Conservation (phyloP, 2,888 invertebrate genomes). For the Agrilus biguttatus region DNA sequence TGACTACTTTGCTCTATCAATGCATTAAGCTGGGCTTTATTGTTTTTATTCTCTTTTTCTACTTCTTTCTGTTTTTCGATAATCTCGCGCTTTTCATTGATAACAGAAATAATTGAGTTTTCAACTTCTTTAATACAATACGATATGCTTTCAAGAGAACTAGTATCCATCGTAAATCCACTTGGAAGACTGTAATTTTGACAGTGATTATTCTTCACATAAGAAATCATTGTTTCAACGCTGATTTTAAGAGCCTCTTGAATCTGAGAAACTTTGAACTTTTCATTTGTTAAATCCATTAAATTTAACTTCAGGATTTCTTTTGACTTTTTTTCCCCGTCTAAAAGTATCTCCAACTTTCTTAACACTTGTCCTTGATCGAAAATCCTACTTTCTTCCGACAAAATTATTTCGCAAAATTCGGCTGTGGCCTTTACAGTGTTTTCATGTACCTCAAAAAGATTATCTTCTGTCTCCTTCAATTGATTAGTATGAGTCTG, state of each 20-base stretch:
- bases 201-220: too few species aligned
- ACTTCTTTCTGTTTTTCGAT: conserved; percentile 9
- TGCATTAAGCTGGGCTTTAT: conserved; percentile 16
- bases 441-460: conserved; percentile 17
- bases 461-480: conserved; percentile 19
- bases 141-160: too few species aligned
- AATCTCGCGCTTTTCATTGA: conserved; percentile 6
- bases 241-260: conserved; percentile 1
- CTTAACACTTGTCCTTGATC: conserved; percentile 5
- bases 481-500: conserved; percentile 17
- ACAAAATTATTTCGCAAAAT: conserved; percentile 14
- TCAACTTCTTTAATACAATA: conserved; percentile 9
- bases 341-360: conserved; percentile 7
- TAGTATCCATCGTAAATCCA: too few species aligned
- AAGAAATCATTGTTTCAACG: background rate
- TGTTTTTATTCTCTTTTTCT: conserved; percentile 14
- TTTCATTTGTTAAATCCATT: conserved; percentile 8
- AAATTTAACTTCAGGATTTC: conserved; percentile 9
- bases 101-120: conserved; percentile 8
- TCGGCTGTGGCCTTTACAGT: conserved; percentile 16
- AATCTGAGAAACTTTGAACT: conserved; percentile 7
- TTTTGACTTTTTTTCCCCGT: conserved; percentile 9
- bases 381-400: conserved; percentile 13
- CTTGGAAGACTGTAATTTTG: too few species aligned
- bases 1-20: conserved; percentile 15